Percentiles rank a stretch among this genome's conserved stretches.
These are phyloP conservation scores for Trissolcus brochymenae DNA, from an alignment of 2,888 invertebrate species.

Conservation along the genomic window DNA sequence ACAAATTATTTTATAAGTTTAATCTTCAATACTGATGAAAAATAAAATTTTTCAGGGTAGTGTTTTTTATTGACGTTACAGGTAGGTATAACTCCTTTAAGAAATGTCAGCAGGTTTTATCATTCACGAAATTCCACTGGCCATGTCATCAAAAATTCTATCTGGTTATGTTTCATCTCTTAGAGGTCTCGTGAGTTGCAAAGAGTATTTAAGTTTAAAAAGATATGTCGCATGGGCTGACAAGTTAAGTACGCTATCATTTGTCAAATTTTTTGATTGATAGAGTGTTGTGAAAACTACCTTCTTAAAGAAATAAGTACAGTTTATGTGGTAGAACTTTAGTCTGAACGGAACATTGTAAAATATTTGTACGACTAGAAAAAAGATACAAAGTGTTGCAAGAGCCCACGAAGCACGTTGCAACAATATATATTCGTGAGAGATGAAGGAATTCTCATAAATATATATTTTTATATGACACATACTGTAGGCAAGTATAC, in stretches of 20 bases:
- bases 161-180: not conserved
- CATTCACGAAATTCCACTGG: not conserved
- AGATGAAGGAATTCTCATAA: slow-evolving; percentile 54
- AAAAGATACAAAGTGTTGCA: slow-evolving; percentile 54
- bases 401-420: slow-evolving; percentile 52
- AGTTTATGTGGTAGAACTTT: slow-evolving; percentile 50
- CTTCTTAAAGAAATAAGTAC: slow-evolving; percentile 48
- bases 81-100: too few species aligned
- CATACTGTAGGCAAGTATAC: slow-evolving; percentile 41
- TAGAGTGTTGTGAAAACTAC: slow-evolving; percentile 50
- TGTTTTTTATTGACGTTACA: too few species aligned
- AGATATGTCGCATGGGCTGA: slow-evolving; percentile 23
- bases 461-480: slow-evolving; percentile 58
- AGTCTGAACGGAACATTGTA: slow-evolving; percentile 52
- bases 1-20: too few species aligned
- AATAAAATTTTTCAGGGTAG: too few species aligned
- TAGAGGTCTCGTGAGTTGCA: not conserved
- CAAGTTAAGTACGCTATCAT: slow-evolving; percentile 39
- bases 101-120: not conserved
- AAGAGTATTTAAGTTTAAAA: slow-evolving; percentile 29
- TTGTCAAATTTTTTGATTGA: slow-evolving; percentile 51
- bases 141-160: not conserved
- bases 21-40: too few species aligned
- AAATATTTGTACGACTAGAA: slow-evolving; percentile 53
- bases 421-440: slow-evolving; percentile 56